Evolutionary conservation across 2,888 invertebrate genomes (phyloP).

Genomic region (Drosophila algonquin): DNA sequence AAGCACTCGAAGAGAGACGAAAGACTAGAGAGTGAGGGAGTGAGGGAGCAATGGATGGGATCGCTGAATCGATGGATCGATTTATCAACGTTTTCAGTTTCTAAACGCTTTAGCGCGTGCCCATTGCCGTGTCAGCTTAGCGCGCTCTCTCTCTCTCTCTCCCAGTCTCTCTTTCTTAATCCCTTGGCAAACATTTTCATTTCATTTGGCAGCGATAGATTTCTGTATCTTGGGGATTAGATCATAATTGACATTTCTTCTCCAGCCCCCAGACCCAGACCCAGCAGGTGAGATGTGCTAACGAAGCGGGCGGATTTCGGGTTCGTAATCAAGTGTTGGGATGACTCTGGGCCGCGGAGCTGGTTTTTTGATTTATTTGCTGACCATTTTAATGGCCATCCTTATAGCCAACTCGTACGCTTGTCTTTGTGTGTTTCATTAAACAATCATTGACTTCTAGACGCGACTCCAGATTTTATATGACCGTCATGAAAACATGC

Average conservation of each 20-base stretch:
- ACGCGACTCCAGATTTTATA: constrained; percentile 52
- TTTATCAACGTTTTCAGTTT: constrained; percentile 69
- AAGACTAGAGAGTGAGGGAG: not conserved
- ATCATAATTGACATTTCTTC: constrained; percentile 67
- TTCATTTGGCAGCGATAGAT: constrained; percentile 36
- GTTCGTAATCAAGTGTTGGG: constrained; percentile 67
- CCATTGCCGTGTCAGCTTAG: constrained; percentile 65
- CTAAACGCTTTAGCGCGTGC: constrained; percentile 69
- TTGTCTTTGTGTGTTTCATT: constrained; percentile 63
- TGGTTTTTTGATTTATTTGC: constrained; percentile 69
- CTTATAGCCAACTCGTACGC: constrained; percentile 3
- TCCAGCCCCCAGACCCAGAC: constrained; percentile 37
- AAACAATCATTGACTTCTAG: constrained; percentile 77
- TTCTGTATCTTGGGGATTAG: constrained; percentile 63
- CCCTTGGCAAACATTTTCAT: constrained; percentile 61
- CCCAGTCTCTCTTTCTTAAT: constrained; percentile 36
- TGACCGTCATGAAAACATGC: constrained; percentile 75
- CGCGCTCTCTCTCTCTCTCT: constrained; percentile 36
- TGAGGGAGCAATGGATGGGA: constrained; percentile 4
- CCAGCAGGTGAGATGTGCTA: constrained; percentile 72
- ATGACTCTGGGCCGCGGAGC: constrained; percentile 17
- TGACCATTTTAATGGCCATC: constrained; percentile 59
- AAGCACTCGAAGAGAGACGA: constrained; percentile 16
- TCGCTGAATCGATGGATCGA: constrained; percentile 40
- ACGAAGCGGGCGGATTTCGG: constrained; percentile 71